Conservation (phyloP, 2,888 invertebrate species). For the Zelleria hepariella region DNA sequence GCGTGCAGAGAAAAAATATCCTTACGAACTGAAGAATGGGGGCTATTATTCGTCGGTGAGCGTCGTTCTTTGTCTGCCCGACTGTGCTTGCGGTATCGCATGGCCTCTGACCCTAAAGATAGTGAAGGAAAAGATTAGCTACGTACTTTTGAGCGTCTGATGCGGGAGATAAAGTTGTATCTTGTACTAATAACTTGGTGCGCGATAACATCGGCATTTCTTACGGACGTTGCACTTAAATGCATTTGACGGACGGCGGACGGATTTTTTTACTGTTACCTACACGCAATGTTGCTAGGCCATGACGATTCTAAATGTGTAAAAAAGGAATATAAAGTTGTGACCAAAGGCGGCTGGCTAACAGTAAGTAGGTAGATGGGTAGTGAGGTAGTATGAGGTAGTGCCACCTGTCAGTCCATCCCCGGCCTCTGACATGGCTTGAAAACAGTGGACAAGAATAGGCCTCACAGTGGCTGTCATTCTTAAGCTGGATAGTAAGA, state of each 20-base stretch:
- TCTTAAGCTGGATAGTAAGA: no score
- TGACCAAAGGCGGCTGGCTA: no score
- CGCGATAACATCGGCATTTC: not conserved
- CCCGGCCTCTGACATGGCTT: no score
- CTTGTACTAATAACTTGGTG: not conserved
- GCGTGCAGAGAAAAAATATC: slow-evolving; percentile 28
- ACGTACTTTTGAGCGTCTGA: not conserved
- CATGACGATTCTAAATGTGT: no score
- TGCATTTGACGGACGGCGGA: slow-evolving; percentile 10
- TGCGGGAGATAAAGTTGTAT: not conserved
- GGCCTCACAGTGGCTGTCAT: no score
- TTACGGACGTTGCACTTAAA: not conserved
- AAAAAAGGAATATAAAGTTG: no score
- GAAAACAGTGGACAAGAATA: no score
- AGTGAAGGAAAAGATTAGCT: slow-evolving; percentile 44
- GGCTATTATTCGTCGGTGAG: slow-evolving; percentile 22
- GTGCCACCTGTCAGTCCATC: no score
- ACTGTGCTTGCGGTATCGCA: slow-evolving; percentile 45
- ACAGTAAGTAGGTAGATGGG: no score
- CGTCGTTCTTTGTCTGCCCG: slow-evolving; percentile 11
- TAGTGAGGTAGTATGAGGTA: no score
- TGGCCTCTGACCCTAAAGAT: slow-evolving; percentile 54
- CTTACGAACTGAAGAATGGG: slow-evolving; percentile 25
- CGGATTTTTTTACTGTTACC: slow-evolving; percentile 7
- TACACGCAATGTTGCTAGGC: no score